phyloP scores from a whole-genome alignment of 2,797 vertebrate species.

The Acipenser oxyrinchus region DNA sequence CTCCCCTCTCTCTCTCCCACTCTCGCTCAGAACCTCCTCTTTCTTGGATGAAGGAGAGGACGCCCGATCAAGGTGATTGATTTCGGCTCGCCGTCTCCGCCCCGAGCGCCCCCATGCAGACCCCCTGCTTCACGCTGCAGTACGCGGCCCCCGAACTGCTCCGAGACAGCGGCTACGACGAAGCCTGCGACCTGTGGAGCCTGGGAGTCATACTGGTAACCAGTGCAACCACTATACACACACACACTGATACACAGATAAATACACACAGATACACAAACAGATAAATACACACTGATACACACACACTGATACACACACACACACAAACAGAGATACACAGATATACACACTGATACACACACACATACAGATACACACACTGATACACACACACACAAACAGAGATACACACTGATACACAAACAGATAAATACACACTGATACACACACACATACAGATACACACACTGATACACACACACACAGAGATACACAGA shows the following conservation, averaged over 20 bases:
- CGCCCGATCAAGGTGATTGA: constrained; percentile 81
- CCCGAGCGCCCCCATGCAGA: constrained; percentile 76
- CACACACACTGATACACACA: no score
- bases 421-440: no score
- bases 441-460: no score
- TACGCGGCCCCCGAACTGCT: constrained; percentile 85
- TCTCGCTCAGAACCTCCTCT: constrained; percentile 52
- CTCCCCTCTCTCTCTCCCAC: background rate
- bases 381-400: no score
- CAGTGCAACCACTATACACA: no score
- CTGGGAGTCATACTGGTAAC: constrained; percentile 82
- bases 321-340: no score
- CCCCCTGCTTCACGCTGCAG: constrained; percentile 86
- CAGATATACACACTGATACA: no score
- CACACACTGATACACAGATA: background rate
- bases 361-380: no score
- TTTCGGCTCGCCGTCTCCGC: constrained; percentile 83
- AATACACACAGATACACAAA: background rate
- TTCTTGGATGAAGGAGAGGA: constrained; percentile 61
- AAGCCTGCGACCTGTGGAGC: constrained; percentile 90
- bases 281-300: no score
- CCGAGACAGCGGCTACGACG: constrained; percentile 78
- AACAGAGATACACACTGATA: no score
- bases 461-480: no score
- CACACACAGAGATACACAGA: no score